Conservation (phyloP, 2,797 vertebrate species). For the Anguilla megastoma region DNA sequence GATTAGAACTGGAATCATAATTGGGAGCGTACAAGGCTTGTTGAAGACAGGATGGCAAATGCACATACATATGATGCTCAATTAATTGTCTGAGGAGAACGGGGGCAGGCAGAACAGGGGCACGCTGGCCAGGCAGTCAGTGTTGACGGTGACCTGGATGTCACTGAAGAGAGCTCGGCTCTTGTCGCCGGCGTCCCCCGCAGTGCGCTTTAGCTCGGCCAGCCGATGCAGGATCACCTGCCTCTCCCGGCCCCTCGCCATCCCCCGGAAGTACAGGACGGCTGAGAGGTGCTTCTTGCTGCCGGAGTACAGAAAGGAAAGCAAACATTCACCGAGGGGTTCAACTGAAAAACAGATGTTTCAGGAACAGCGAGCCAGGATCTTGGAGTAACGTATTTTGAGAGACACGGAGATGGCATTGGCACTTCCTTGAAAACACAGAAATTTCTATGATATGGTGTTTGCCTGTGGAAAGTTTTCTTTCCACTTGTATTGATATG, state of each 20-base stretch:
- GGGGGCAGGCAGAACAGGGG: conserved; percentile 51
- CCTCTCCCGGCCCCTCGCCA: conserved; percentile 56
- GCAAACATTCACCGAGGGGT: neutral
- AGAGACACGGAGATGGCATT: neutral
- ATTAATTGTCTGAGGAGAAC: conserved; percentile 35
- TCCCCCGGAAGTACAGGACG: conserved; percentile 69
- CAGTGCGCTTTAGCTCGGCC: conserved; percentile 47
- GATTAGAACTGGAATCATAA: neutral
- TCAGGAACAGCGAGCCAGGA: neutral
- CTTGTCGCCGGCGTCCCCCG: neutral
- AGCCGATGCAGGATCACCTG: conserved; percentile 59
- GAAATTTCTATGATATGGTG: neutral
- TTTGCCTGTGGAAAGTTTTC: neutral
- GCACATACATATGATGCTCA: conserved; percentile 11
- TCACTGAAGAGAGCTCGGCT: conserved; percentile 58
- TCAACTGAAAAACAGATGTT: neutral
- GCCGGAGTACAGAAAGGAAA: conserved; percentile 32
- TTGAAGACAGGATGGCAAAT: too few relatives aligned
- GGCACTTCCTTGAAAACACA: neutral
- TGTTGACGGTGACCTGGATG: conserved; percentile 57
- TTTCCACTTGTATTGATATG: too few relatives aligned
- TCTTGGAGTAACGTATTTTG: neutral
- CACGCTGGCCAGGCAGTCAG: conserved; percentile 54
- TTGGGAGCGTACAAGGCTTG: too few relatives aligned
- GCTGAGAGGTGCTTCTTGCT: conserved; percentile 70